Percentiles rank a stretch among this genome's conserved stretches.
Conservation (phyloP, 2,113 vertebrate species). For the Prochilodus magdalenae region DNA sequence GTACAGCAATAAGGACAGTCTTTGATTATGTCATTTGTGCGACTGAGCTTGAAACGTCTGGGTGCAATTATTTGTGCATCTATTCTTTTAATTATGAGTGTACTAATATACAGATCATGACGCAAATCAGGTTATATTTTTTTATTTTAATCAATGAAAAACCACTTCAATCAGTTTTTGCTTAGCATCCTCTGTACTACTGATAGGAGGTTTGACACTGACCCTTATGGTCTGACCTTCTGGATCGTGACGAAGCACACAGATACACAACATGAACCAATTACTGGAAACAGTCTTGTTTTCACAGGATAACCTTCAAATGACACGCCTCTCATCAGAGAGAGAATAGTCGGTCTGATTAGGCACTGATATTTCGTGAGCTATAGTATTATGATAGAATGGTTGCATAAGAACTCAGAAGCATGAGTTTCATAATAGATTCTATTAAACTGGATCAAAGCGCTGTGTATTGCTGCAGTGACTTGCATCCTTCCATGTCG, state of each 20-base stretch:
- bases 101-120: background rate
- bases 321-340: background rate
- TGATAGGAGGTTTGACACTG: background rate
- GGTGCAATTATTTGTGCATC: background rate
- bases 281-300: background rate
- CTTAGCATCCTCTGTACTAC: background rate
- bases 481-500: background rate
- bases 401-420: background rate
- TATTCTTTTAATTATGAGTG: background rate
- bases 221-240: background rate
- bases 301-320: background rate
- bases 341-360: background rate
- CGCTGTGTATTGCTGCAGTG: background rate
- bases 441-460: background rate
- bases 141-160: background rate
- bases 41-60: no score
- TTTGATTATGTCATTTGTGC: no score
- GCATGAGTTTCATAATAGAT: background rate
- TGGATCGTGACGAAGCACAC: background rate
- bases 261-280: constrained; percentile 2
- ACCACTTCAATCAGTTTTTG: background rate
- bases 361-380: background rate
- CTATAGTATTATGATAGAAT: background rate
- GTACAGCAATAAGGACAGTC: no score
- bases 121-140: background rate